Evolutionary conservation across 2,888 invertebrate species (phyloP).

Genomic region (Zootermopsis nevadensis): DNA sequence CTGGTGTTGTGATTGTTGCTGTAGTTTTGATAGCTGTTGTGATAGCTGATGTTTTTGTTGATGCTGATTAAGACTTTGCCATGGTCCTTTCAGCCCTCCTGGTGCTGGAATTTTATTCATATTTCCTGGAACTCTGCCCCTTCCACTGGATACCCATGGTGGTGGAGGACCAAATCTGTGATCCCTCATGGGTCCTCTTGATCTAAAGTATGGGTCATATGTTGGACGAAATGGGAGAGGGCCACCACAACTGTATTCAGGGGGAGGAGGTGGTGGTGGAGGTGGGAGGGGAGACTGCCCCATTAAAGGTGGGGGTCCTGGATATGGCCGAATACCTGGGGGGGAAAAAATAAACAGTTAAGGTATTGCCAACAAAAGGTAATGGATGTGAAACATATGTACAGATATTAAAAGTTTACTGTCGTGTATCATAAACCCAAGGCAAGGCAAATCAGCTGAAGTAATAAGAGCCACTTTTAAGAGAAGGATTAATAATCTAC

Average conservation of each 20-base stretch:
- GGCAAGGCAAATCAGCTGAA: neutral
- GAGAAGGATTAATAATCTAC: neutral
- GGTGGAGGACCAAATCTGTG: conserved; percentile 16
- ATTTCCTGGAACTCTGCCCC: conserved; percentile 8
- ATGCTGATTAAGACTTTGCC: conserved; percentile 15
- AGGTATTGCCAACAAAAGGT: neutral
- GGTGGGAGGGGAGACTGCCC: neutral
- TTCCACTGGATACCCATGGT: neutral
- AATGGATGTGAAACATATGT: neutral
- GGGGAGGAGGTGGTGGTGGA: neutral
- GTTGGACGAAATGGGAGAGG: neutral
- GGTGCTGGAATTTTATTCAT: conserved; percentile 54
- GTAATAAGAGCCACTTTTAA: neutral
- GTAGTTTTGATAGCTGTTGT: neutral
- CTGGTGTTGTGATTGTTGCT: neutral
- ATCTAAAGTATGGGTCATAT: neutral
- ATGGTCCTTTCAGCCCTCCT: conserved; percentile 61
- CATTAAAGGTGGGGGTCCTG: neutral
- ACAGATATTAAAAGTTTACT: neutral
- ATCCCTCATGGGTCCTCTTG: conserved; percentile 14
- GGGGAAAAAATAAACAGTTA: neutral
- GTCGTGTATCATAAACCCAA: neutral
- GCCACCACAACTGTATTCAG: neutral
- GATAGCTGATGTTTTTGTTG: neutral
- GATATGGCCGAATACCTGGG: conserved; percentile 23